These are phyloP conservation scores for Drosophila repletoides DNA, from an alignment of 1,140 invertebrate genomes.

Conservation along the genomic window DNA sequence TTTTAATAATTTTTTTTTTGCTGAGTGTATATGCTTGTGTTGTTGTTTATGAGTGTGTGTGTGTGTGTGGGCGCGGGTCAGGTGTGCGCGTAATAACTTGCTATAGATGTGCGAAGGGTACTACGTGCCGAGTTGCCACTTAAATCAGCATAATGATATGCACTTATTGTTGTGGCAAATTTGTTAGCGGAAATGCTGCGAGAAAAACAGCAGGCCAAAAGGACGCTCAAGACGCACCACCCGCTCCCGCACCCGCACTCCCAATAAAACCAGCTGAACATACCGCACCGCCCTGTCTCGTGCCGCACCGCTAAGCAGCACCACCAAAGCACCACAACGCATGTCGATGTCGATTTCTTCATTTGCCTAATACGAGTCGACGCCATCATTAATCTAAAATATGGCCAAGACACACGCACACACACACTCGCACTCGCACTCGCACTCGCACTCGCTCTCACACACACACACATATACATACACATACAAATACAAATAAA, in stretches of 20 bases:
- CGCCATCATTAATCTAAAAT: constrained; percentile 79
- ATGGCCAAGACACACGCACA: constrained; percentile 65
- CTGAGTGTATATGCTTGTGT: constrained; percentile 8
- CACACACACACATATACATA: neutral
- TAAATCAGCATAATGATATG: constrained; percentile 80
- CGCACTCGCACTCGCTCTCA: neutral
- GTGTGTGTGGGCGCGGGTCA: constrained; percentile 44
- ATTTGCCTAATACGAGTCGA: constrained; percentile 77
- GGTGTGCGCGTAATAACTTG: constrained; percentile 71
- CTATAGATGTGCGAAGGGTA: constrained; percentile 43
- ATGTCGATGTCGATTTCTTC: constrained; percentile 76
- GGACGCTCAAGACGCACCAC: neutral
- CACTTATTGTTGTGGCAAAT: constrained; percentile 80
- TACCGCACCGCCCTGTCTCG: neutral
- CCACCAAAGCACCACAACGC: constrained; percentile 24
- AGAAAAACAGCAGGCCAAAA: constrained; percentile 61
- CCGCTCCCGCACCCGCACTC: neutral
- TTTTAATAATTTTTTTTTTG: neutral
- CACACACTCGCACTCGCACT: constrained; percentile 27
- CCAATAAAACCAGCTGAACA: too few relatives aligned
- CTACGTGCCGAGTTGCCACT: constrained; percentile 57
- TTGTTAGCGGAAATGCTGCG: constrained; percentile 74
- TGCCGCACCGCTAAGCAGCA: too few relatives aligned
- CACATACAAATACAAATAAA: too few relatives aligned
- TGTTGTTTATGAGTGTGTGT: constrained; percentile 14